phyloP scores from a whole-genome alignment of 2,113 vertebrate species.

The Acanthisitta chloris region DNA sequence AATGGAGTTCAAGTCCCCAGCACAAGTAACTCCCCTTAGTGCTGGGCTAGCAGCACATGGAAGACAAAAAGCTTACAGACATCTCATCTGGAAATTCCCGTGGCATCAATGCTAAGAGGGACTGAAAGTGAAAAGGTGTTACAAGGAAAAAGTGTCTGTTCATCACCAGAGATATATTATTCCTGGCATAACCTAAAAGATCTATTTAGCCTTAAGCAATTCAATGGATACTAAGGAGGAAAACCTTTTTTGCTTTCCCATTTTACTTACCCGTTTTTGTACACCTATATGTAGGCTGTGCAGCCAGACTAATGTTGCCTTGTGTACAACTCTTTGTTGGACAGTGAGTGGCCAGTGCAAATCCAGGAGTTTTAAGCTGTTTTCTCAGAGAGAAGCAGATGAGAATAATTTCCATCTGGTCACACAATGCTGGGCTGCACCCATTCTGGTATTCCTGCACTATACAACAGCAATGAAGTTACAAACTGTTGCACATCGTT shows the following conservation, averaged over 20 bases:
- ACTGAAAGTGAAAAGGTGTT: neutral
- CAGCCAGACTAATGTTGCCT: neutral
- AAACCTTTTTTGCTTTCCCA: neutral
- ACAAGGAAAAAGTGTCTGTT: neutral
- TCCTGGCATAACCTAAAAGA: neutral
- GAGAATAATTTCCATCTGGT: neutral
- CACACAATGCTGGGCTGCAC: neutral
- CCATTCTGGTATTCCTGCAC: neutral
- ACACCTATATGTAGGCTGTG: rapidly evolving
- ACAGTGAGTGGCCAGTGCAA: neutral
- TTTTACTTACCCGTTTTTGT: neutral
- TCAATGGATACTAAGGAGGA: neutral
- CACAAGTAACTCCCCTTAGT: neutral
- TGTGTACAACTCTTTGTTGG: rapidly evolving
- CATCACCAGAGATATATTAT: neutral
- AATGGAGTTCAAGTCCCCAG: neutral
- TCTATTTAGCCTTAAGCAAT: neutral
- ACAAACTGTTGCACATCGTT: neutral
- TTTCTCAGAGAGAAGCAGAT: neutral
- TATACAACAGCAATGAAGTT: neutral
- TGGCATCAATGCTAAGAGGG: neutral
- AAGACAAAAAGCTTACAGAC: neutral
- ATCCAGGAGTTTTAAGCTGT: neutral
- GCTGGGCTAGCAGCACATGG: neutral
- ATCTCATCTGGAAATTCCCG: neutral